These are phyloP conservation scores for Harlomillsia oculata DNA, from an alignment of 1,140 invertebrate species.

Conservation along the genomic window DNA sequence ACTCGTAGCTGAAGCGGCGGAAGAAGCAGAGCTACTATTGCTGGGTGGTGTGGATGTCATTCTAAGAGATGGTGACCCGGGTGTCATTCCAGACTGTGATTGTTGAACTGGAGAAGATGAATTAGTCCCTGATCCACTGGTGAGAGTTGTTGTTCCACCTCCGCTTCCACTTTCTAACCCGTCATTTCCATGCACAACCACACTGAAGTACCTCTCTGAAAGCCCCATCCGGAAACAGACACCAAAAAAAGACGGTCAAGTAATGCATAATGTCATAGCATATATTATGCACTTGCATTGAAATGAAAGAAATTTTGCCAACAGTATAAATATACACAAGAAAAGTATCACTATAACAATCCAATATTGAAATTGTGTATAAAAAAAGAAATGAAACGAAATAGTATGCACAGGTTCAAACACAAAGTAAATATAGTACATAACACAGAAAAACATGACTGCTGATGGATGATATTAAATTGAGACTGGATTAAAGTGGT, in stretches of 20 bases:
- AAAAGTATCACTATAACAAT: no score
- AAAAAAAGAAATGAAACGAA: no score
- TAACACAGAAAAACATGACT: no score
- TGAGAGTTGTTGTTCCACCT: constrained; percentile 14
- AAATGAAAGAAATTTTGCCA: no score
- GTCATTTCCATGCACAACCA: constrained; percentile 41
- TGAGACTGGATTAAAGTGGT: no score
- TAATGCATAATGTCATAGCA: background rate
- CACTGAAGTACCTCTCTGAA: constrained; percentile 42
- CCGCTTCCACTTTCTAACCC: constrained; percentile 34
- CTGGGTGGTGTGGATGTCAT: constrained; percentile 29
- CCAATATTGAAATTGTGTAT: no score
- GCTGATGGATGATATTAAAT: no score
- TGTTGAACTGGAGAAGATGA: constrained; percentile 29
- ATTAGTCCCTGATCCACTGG: constrained; percentile 26
- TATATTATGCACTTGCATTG: no score
- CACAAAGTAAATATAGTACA: no score
- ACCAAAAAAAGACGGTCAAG: constrained; percentile 5
- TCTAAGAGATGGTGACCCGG: constrained; percentile 29
- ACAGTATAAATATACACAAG: background rate
- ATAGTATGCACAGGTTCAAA: no score
- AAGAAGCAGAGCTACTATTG: constrained; percentile 1
- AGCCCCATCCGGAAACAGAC: constrained; percentile 4
- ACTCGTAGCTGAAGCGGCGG: constrained; percentile 2
- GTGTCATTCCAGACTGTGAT: constrained; percentile 21